These are phyloP conservation scores for Phylloscopus trochiloides DNA, from an alignment of 2,113 vertebrate species.

Conservation along the genomic window DNA sequence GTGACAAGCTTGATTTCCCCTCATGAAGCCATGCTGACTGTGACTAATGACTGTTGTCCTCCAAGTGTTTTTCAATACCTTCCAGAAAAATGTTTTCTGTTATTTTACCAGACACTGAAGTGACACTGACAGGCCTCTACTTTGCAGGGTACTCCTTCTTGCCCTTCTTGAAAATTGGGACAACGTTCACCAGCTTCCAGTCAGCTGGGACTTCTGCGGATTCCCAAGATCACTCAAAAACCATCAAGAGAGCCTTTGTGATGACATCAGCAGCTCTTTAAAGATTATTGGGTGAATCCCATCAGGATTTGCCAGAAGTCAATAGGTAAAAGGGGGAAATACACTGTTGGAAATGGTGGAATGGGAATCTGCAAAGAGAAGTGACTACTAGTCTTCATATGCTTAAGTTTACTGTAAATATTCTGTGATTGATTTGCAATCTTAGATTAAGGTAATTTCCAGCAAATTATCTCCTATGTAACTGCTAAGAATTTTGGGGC, in stretches of 20 bases:
- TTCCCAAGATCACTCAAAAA: not conserved
- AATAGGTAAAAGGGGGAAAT: not conserved
- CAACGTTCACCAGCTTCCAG: fast-evolving
- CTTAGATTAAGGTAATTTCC: not conserved
- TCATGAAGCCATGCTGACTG: not conserved
- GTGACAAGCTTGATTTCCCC: not conserved
- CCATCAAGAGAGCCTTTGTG: not conserved
- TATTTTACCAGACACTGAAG: not conserved
- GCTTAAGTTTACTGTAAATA: not conserved
- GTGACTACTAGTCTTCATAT: not conserved
- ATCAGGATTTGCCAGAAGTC: not conserved
- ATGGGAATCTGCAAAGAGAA: not conserved
- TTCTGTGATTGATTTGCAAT: not conserved
- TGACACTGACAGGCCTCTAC: not conserved
- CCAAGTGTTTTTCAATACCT: not conserved
- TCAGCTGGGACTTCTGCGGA: not conserved
- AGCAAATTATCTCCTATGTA: not conserved
- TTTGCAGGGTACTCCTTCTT: not conserved
- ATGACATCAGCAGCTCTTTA: not conserved
- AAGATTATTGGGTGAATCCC: not conserved
- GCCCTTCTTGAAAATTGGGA: not conserved
- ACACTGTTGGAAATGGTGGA: not conserved
- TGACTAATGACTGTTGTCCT: not conserved
- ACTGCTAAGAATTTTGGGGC: not conserved
- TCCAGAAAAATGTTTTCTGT: not conserved